A percentile compares a stretch with the other conserved stretches of the same genome.
These are phyloP conservation scores for Cheiracanthium punctorium DNA, from an alignment of 2,888 invertebrate species.

Conservation along the genomic window DNA sequence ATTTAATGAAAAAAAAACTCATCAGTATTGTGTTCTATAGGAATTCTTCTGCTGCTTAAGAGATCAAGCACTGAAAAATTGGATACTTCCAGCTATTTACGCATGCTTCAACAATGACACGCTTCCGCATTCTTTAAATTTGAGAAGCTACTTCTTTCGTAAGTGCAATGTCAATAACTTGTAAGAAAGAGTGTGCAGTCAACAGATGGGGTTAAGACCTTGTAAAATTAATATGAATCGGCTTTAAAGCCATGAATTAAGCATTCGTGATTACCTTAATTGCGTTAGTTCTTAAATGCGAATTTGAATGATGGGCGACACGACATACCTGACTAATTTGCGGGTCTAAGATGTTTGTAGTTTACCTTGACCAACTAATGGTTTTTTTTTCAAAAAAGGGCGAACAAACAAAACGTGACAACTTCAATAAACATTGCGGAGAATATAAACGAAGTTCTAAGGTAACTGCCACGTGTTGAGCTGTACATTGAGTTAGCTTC, in stretches of 20 bases:
- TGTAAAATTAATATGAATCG: neutral
- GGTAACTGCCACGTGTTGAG: neutral
- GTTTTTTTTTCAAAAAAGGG: neutral
- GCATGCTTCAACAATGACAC: too few relatives aligned
- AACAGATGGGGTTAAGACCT: neutral
- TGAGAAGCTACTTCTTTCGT: too few relatives aligned
- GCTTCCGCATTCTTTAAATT: too few relatives aligned
- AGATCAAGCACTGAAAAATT: too few relatives aligned
- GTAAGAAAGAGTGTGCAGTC: too few relatives aligned
- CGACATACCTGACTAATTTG: neutral
- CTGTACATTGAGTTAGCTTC: too few relatives aligned
- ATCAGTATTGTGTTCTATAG: too few relatives aligned
- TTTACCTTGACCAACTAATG: conserved; percentile 40
- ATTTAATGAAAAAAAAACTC: too few relatives aligned
- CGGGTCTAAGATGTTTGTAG: neutral
- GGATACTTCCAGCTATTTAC: too few relatives aligned
- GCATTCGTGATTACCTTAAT: too few relatives aligned
- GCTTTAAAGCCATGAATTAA: neutral
- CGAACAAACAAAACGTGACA: conserved; percentile 20
- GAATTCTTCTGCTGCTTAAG: too few relatives aligned
- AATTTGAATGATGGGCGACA: conserved; percentile 33
- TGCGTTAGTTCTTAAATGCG: neutral
- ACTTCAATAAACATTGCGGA: neutral
- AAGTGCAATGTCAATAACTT: too few relatives aligned
- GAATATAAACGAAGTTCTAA: neutral